phyloP scores from a whole-genome alignment of 2,113 vertebrate species.

The Gracilinanus agilis region DNA sequence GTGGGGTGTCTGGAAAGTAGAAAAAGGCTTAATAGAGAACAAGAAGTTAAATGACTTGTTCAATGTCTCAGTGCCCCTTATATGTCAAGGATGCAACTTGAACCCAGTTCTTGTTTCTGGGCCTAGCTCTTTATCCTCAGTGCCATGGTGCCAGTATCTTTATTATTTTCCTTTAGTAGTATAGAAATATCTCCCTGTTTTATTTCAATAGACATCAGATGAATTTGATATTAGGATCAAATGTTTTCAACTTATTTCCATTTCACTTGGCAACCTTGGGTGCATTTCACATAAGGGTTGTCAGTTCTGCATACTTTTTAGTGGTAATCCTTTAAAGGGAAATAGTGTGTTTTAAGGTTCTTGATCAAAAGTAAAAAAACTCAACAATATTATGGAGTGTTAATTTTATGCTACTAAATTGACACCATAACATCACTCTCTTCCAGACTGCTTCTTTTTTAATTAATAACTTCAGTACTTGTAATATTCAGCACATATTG shows the following conservation, averaged over 20 bases:
- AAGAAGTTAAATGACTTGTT: neutral
- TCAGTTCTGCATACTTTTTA: neutral
- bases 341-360: neutral
- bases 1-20: neutral
- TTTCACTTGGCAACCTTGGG: constrained; percentile 38
- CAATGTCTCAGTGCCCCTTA: neutral
- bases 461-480: constrained; percentile 36
- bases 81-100: neutral
- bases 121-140: neutral
- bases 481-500: constrained; percentile 39
- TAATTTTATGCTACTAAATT: constrained; percentile 4
- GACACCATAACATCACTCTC: neutral
- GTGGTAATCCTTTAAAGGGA: constrained; percentile 12
- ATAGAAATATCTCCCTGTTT: neutral
- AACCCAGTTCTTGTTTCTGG: neutral
- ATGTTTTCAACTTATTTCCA: neutral
- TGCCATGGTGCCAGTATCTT: neutral
- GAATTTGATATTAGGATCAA: constrained; percentile 29
- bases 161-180: neutral
- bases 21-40: neutral
- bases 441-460: constrained; percentile 9
- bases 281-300: constrained; percentile 20
- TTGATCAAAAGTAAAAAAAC: neutral
- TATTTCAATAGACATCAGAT: constrained; percentile 8
- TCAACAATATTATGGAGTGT: neutral